Evolutionary conservation across 1,140 invertebrate species (phyloP), one percentile per base, ranked within the genome.

Genomic region (Manduca sexta): DNA sequence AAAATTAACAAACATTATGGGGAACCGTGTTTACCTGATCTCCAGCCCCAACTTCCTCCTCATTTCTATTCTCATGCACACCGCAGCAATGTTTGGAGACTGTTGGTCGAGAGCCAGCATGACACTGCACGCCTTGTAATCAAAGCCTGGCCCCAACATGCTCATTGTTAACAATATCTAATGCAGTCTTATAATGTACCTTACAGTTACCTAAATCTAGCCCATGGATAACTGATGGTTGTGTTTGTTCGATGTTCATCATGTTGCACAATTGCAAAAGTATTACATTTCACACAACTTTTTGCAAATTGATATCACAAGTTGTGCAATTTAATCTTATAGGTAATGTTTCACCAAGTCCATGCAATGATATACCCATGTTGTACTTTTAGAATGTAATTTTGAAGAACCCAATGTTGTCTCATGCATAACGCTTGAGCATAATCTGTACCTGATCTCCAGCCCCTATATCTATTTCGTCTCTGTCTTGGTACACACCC

Each of bases 91-190:
- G 87, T 99, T 96, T 55, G 96, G 96, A 60, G 95, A 97, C 87
- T 99, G 98, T 86, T 99, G 94, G 85, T 99, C 98, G 77, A 99
- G 88, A 41, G 96, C 97, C 82, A 99, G 90, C 74, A 99, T 90
- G 54, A 99, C 94, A 88, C 96, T 98, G 92, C 97, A 99, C 49
- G 97, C 98, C 90, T 98, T 98, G 92, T 97, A 97, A 92, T 99
- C 98, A 91, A 99, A 99, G 87, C 94, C 94, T 94, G 88, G 72
- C 49, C 86, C 62, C 74, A 80, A 77, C 77, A 85, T 84, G 78
- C 78, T 57, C 50, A 62, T 64, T 62, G 49, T 55, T 45, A 34
- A 17, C 8, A 40, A 11, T 17, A 40, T 11, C 3, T 17, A n/a
- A 35, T 35, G 11, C 13, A 35, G n/a, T 1, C n/a, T 35, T 26